Percentiles rank a stretch among this genome's conserved stretches.
These are phyloP conservation scores for Cephus spinipes DNA, from an alignment of 2,888 invertebrate genomes.

Conservation along the genomic window DNA sequence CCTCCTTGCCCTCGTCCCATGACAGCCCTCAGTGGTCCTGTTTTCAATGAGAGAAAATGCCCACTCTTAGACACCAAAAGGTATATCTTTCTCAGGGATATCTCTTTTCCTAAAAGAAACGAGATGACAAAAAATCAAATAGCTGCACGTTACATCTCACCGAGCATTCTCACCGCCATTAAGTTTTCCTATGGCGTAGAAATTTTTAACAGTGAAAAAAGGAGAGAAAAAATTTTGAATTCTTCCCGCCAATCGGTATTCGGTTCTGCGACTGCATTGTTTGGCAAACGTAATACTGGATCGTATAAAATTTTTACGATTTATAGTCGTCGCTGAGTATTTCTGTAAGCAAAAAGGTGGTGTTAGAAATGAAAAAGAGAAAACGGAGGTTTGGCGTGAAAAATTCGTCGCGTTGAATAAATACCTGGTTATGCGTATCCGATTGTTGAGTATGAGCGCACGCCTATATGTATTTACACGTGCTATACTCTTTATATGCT, in stretches of 20 bases:
- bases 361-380: not conserved
- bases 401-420: slow-evolving; percentile 18
- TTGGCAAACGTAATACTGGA: not conserved
- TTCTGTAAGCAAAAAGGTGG: not conserved
- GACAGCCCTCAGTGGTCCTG: not conserved
- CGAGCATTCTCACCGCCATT: not conserved
- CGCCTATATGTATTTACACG: slow-evolving; percentile 1
- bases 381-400: not conserved
- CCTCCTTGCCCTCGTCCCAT: not conserved
- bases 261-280: not conserved
- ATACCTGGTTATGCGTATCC: slow-evolving; percentile 17
- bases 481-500: not conserved
- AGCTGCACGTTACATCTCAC: not conserved
- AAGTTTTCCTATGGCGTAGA: not conserved
- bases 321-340: not conserved
- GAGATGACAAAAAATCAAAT: not conserved
- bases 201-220: not conserved
- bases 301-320: not conserved
- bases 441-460: slow-evolving; percentile 15
- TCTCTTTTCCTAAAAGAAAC: not conserved
- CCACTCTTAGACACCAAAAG: not conserved
- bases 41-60: not conserved
- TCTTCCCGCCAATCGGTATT: not conserved
- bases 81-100: not conserved
- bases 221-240: not conserved